Evolutionary conservation across 2,888 invertebrate species (phyloP).

Genomic region (Chelonus formosanus): DNA sequence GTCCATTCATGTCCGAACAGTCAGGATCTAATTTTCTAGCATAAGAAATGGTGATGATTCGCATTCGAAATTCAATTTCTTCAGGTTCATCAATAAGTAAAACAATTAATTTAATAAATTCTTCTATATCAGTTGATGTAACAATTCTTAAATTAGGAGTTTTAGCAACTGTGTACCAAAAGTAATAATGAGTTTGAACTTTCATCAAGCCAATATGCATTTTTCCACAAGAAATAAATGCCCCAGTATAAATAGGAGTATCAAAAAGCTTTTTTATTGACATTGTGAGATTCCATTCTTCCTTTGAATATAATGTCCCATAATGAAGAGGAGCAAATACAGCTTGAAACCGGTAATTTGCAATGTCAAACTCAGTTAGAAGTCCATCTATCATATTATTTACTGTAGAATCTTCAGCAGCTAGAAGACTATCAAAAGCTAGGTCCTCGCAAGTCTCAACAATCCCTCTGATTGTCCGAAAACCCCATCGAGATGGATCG

Average conservation of each 20-base stretch:
- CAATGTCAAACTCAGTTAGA: conserved; percentile 55
- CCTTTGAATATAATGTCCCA: conserved; percentile 48
- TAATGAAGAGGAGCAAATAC: conserved; percentile 55
- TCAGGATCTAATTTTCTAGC: conserved; percentile 55
- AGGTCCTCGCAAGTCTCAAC: conserved; percentile 53
- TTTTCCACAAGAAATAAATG: conserved; percentile 50
- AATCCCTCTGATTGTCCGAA: conserved; percentile 51
- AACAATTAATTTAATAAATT: conserved; percentile 53
- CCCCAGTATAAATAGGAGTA: conserved; percentile 54
- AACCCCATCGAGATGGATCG: conserved; percentile 56
- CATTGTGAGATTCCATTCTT: conserved; percentile 57
- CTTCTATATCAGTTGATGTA: conserved; percentile 48
- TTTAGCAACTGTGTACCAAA: conserved; percentile 55
- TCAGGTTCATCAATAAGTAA: conserved; percentile 45
- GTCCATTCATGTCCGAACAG: conserved; percentile 51
- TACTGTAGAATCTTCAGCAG: conserved; percentile 50
- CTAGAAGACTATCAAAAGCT: conserved; percentile 50
- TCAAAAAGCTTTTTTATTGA: conserved; percentile 55
- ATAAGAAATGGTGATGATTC: conserved; percentile 54
- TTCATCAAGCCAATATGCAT: conserved; percentile 55
- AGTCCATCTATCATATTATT: conserved; percentile 48
- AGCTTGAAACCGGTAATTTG: conserved; percentile 55
- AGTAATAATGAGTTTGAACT: conserved; percentile 49
- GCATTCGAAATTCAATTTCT: conserved; percentile 45
- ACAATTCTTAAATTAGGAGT: conserved; percentile 54